Conservation (phyloP, 2,113 vertebrate genomes). For the Cathartes aura region DNA sequence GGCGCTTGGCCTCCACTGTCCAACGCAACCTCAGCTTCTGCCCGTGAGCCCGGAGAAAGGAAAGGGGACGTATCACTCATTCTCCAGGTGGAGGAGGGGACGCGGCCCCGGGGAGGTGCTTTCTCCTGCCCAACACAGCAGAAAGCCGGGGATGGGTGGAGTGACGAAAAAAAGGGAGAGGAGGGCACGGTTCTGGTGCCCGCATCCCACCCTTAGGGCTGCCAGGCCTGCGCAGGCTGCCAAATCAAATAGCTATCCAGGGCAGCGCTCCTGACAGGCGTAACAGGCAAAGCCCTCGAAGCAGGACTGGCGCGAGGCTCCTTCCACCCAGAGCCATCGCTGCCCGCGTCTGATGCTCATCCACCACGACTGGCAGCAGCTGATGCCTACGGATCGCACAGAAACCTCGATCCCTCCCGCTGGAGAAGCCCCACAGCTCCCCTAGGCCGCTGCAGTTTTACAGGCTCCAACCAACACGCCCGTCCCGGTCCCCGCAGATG, state of each 20-base stretch:
- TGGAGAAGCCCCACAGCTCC: background rate
- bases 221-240: background rate
- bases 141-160: background rate
- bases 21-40: background rate
- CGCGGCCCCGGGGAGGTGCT: background rate
- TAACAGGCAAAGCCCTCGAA: background rate
- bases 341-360: background rate
- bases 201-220: background rate
- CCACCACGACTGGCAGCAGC: slow-evolving; percentile 31
- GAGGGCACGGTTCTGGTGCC: background rate
- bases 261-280: background rate
- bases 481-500: background rate
- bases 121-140: background rate
- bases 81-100: slow-evolving; percentile 1
- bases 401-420: background rate
- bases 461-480: background rate
- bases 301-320: background rate
- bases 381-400: background rate
- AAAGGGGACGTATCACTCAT: background rate
- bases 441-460: background rate
- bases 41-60: rapidly evolving
- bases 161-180: background rate
- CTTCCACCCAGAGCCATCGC: background rate
- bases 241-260: slow-evolving; percentile 34
- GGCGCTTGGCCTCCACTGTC: background rate